Evolutionary conservation across 2,888 invertebrate genomes (phyloP), one percentile per base, ranked within the genome.

Genomic region (Brachylomia viminalis): DNA sequence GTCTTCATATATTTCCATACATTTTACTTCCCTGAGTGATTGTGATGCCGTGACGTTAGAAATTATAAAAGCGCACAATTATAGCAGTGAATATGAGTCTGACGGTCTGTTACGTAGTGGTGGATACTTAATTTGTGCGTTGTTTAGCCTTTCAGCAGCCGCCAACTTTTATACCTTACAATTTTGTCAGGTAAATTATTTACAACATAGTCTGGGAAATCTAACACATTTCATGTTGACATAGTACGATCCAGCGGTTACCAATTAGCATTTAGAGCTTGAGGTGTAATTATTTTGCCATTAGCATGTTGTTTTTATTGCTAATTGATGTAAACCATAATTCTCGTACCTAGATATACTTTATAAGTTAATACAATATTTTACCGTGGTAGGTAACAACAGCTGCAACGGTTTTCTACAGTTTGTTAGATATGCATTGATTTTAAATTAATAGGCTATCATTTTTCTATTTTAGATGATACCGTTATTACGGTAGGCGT

Each of bases 401-500:
- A 64, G 52, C 33, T 62, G 66, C 61, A 69, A 47, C 72, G 15
- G 72, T 47, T 74, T 66, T 72, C 56, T 58, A 64, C 45, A 56
- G 58, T 84, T 76, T 49, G 54, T 81, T 78, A 72, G 79, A 75
- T 58, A 81, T 82, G 79, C 73, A 88, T 82, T 74, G 87, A 75
- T 86, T 86, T 80, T 27, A 81, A 83, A 85, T 84, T 80, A 83
- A 84, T 83, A 84, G 82, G 79, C 70, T 74, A 72, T 70, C 61
- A 61, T 81, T 81, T 86, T 84, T 86, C 71, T 73, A 78, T 83
- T 88, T 69, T 75, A 59, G 54, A 79, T 65, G 58, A 73, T 75
- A 83, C 88, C 85, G 88, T 87, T 89, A 88, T 78, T 84, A 71
- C 15, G 17, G 79, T 85, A 73, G 83, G 88, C 70, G 88, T 83